Base-by-base conservation (phyloP, 2,797 vertebrate species). In the Brachymystax lenok region DNA sequence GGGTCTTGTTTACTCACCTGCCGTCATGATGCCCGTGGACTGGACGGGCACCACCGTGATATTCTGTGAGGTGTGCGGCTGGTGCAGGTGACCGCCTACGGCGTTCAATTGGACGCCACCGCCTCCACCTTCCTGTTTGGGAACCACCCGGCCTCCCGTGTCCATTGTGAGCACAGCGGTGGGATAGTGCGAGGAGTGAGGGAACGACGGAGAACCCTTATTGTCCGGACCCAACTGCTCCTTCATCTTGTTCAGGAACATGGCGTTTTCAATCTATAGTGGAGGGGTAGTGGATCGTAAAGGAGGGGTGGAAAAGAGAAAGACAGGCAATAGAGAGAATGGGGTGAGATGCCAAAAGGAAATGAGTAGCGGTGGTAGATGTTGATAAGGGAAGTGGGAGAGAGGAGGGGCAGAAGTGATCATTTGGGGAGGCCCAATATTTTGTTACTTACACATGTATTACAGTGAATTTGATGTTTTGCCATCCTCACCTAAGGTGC, bases 191-290 rank as follows among this genome's bases (percentile, higher is more conserved):
- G 96, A 95, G 68, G 79, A 76, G 93, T 91, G 68, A 91, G 94
- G 79, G 95, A 95, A 88, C 96, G 95, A 75, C 14, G 82, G 83
- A 84, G 83, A 71, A 93, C 92, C 90, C 92, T 98, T 98, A 24
- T 63, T 63, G 82, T 98, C 97, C 16, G 89, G 95, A 87, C 96
- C 87, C 5, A 98, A 93, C 83, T 98, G 97, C 88, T 98, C 97
- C 92, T 98, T 98, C 82, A 97, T 95, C 93, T 98, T 98, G 94
- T 96, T 98, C 91, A 98, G 96, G 92, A 98, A 98, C 97, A 98
- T 98, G 83, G 95, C 96, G 92, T 97, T 98, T 87, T 98, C 97
- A 61, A 98, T 97, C 97, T 98, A 87, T 56, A 83, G 79, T 46
- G 82, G 74, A 19, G 2, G 27, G 17, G 17, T 21, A 17, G 27